Evolutionary conservation across 2,888 invertebrate genomes (phyloP), one percentile per base, ranked within the genome.

Genomic region (Andrena fulva): DNA sequence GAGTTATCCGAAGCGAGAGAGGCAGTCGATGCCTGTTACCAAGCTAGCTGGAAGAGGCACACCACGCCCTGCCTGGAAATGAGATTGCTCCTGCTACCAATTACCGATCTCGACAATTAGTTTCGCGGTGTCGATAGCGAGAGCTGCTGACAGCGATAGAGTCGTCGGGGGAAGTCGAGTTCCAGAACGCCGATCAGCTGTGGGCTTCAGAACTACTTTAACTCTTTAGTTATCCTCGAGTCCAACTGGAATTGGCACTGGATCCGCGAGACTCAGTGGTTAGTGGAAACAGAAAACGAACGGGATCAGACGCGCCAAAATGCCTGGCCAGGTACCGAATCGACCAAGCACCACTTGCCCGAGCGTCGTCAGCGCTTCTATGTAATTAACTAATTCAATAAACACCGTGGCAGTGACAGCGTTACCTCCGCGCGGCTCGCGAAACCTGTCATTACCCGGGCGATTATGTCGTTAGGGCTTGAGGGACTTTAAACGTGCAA

Each of bases 321-420:
- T 80, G 42, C 33, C 29, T n/a, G 29, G 24, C 24, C 52, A 29
- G 27, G 35, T 70, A 50, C 35, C 12, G 33, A 24, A 42, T 20
- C n/a, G 68, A 5, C 52, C 24, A 42, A 42, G 42, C 62, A 67
- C 48, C 71, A 60, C 63, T 72, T 69, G 80, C 48, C 35, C 4
- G 35, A 60, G 59, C 62, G 35, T 48, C 35, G 48, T 52, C 56
- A 10, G 31, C 42, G 60, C 69, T n/a, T 52, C 69, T 59, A 48
- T 86, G 54, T 75, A 82, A 86, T 87, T 85, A 86, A 89, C 89
- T 89, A 89, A 91, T 90, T 91, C 90, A 91, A 91, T 91, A 89
- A 89, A 89, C 87, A 89, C 86, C 86, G 83, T 80, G 84, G 87
- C 89, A 89, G 89, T 89, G 90, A 91, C 89, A 91, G 88, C 78